phyloP scores from a whole-genome alignment of 2,797 vertebrate species.

The Xiphorhynchus erythropygius region DNA sequence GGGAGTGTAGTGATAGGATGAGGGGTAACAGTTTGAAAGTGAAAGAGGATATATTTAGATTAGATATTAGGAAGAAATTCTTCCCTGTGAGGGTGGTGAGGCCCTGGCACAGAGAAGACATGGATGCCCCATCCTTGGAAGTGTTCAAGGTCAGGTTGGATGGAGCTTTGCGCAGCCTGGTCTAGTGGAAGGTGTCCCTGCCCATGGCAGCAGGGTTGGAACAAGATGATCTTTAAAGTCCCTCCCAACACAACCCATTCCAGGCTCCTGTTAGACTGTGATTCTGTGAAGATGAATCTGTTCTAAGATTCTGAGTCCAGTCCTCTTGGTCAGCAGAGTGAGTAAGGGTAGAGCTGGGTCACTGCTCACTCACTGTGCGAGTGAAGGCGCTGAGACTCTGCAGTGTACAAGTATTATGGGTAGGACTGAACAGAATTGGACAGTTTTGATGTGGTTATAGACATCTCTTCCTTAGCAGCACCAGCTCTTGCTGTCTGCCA shows the following conservation, averaged over 20 bases:
- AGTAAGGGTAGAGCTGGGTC: background rate
- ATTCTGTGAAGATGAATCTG: background rate
- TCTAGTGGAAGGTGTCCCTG: background rate
- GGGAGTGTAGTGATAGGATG: background rate
- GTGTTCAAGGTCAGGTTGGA: background rate
- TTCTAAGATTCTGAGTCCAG: background rate
- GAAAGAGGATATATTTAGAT: background rate
- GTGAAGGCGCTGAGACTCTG: background rate
- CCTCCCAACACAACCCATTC: background rate
- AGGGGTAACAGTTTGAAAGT: background rate
- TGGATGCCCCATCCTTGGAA: background rate
- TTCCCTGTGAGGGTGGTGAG: background rate
- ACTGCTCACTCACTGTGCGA: rapidly evolving
- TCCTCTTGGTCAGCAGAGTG: background rate
- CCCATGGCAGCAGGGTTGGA: rapidly evolving
- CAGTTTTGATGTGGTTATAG: background rate
- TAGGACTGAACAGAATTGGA: background rate
- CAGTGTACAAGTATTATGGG: background rate
- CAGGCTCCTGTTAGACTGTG: background rate
- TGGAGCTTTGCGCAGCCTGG: rapidly evolving
- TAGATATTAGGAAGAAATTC: background rate
- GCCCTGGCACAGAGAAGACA: background rate
- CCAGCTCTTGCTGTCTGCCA: background rate
- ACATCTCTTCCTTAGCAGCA: background rate
- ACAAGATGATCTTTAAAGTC: background rate